Evolutionary conservation across 2,113 vertebrate species (phyloP), one percentile per base, ranked within the genome.

Genomic region (Octodon degus): DNA sequence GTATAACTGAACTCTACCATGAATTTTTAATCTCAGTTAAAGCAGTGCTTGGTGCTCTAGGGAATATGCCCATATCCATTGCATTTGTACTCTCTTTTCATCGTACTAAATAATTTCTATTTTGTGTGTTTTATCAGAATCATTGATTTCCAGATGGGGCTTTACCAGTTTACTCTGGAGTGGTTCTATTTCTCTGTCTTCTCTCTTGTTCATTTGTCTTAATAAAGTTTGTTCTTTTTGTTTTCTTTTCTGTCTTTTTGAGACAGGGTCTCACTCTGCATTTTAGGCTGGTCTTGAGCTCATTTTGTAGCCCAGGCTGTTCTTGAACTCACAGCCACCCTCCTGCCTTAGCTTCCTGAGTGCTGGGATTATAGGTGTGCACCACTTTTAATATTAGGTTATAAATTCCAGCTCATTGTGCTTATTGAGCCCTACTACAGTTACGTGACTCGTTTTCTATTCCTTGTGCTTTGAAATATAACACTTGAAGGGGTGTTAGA

Each of bases 81-180:
- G 84, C n/a, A 63, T 83, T 72, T 79, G 68, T 67, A 62, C 88
- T 63, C 24, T 90, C 67, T 86, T 86, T 74, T 89, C 58, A 86
- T 68, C 16, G 17, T 65, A 55, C 10, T 55, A 68, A 90, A 81
- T 89, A 68, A 43, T 84, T 93, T 80, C 34, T 68, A 22, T 81
- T 93, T 93, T 84, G 47, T 92, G 53, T 37, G 13, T 76, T 40
- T 89, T 92, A 63, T 84, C 76, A 65, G 87, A 91, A 37, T 94
- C n/a, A 53, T 76, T 40, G 47, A 30, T 84, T 87, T 70, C 50
- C 76, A 89, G 79, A 34, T 58, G 30, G 24, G 17, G 60, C 62
- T 79, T 93, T 63, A 22, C 80, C 62, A 76, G 5, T 53, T 83
- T 43, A 63, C 65, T 65, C 62, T 84, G 32, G 47, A 58, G 14